A percentile compares a stretch with the other conserved stretches of the same genome.
Evolutionary conservation across 2,113 vertebrate species (phyloP).

Genomic region (Platysternon megacephalum): DNA sequence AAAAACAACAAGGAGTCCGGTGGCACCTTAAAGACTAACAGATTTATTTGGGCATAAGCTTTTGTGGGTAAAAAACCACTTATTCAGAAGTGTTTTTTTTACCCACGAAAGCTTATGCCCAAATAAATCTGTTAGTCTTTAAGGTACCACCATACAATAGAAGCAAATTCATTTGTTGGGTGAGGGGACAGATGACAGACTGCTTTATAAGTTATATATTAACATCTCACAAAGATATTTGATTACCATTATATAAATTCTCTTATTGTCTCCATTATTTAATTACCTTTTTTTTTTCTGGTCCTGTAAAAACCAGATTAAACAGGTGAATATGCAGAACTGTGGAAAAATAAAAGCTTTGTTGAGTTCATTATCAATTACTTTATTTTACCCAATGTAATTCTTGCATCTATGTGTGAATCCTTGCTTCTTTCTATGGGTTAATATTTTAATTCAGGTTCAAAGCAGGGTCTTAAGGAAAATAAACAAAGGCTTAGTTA

Average conservation of each 20-base stretch:
- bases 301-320: background rate
- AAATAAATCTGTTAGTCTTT: too few relatives aligned
- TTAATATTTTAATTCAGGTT: background rate
- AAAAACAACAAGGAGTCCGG: too few relatives aligned
- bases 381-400: background rate
- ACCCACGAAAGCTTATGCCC: too few relatives aligned
- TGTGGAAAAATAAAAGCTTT: background rate
- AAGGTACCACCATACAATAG: background rate
- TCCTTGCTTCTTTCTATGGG: rapidly evolving
- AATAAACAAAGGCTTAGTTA: background rate
- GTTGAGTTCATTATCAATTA: background rate
- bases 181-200: background rate
- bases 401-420: background rate
- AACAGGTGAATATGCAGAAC: background rate
- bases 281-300: background rate
- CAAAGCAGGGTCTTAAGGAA: background rate
- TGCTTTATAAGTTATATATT: background rate
- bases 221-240: background rate
- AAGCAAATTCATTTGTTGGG: rapidly evolving
- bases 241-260: background rate
- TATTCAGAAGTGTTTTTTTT: too few relatives aligned
- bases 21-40: too few relatives aligned
- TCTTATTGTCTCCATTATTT: rapidly evolving
- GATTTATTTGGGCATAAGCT: too few relatives aligned
- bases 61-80: too few relatives aligned